phyloP scores from a whole-genome alignment of 2,113 vertebrate genomes.

The Zingel zingel region DNA sequence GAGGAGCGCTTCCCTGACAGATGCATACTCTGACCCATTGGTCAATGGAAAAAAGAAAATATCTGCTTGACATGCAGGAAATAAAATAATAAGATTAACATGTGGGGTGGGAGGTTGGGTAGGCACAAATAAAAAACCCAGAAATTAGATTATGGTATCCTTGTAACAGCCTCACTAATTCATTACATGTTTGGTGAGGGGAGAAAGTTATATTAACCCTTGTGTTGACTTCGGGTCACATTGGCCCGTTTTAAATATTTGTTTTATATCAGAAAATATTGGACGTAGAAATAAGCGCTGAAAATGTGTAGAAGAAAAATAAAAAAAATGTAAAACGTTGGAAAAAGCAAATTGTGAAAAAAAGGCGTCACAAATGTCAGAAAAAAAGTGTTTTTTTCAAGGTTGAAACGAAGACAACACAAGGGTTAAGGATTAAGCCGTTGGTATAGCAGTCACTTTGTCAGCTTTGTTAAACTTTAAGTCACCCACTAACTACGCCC shows the following conservation, averaged over 20 bases:
- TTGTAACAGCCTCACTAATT: constrained; percentile 9
- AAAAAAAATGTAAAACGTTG: no score
- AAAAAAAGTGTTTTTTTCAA: no score
- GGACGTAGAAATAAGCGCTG: no score
- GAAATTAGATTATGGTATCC: constrained; percentile 11
- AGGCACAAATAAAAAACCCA: constrained; percentile 3
- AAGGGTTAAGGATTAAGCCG: constrained; percentile 46
- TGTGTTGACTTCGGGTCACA: no score
- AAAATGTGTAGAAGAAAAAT: no score
- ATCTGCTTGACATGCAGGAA: constrained; percentile 23
- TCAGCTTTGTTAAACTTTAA: constrained; percentile 70
- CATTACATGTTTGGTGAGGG: neutral
- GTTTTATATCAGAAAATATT: no score
- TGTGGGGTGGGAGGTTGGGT: no score
- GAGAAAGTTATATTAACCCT: constrained; percentile 28
- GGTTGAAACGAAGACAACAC: no score
- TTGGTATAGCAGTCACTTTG: constrained; percentile 51
- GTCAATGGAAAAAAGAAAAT: constrained; percentile 19
- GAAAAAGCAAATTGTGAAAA: no score
- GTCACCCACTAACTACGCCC: constrained; percentile 53
- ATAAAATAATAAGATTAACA: constrained; percentile 30
- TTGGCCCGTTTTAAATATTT: no score
- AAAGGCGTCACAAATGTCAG: no score
- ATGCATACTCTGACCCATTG: constrained; percentile 21
- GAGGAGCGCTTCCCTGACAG: constrained; percentile 30